Percentiles rank a stretch among this genome's conserved stretches.
Evolutionary conservation across 2,888 invertebrate genomes (phyloP).

Genomic region (Arrhopalites spinosus): DNA sequence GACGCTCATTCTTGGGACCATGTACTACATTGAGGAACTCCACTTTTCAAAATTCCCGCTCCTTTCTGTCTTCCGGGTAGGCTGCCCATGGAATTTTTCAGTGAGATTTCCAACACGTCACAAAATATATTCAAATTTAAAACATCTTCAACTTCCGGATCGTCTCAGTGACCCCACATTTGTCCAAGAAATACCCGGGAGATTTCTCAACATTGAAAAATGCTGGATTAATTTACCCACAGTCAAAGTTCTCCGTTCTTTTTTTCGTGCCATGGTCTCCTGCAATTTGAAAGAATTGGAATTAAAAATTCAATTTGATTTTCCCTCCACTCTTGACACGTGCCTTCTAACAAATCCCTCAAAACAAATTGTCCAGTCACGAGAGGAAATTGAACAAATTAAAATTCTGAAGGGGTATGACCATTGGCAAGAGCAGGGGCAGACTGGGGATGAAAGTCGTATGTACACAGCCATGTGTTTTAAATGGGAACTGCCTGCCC

Average conservation of each 20-base stretch:
- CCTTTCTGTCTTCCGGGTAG: conserved; percentile 45
- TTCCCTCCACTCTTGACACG: conserved; percentile 48
- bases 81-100: conserved; percentile 48
- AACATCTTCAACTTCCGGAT: conserved; percentile 50
- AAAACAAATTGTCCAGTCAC: background rate
- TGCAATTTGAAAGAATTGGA: conserved; percentile 42
- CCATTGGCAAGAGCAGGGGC: no score
- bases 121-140: conserved; percentile 24
- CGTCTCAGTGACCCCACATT: conserved; percentile 46
- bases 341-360: conserved; percentile 42
- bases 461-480: no score
- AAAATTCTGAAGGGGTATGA: background rate
- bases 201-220: conserved; percentile 46
- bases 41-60: conserved; percentile 39
- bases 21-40: conserved; percentile 47
- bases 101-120: conserved; percentile 38
- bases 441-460: no score
- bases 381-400: conserved; percentile 2
- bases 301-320: conserved; percentile 53
- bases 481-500: no score
- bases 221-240: conserved; percentile 48
- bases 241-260: conserved; percentile 46
- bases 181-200: conserved; percentile 37
- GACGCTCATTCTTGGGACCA: conserved; percentile 45
- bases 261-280: no score